These are phyloP conservation scores for Bombyx mori DNA, from an alignment of 1,140 invertebrate species.

Conservation along the genomic window ASM3026992v2 NC_085111.1:8998001-8998500, in stretches of 20 bases:
- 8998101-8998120: constrained; percentile 68
- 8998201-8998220: constrained; percentile 38
- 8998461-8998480: too few species aligned
- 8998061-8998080: constrained; percentile 19
- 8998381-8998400: too few species aligned
- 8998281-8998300: neutral
- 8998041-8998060: too few species aligned
- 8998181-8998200: constrained; percentile 27
- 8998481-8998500: too few species aligned
- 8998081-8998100: constrained; percentile 32
- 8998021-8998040: too few species aligned
- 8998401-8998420: too few species aligned
- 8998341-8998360: too few species aligned
- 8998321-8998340: too few species aligned
- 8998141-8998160: constrained; percentile 66
- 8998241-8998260: constrained; percentile 57
- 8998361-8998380: too few species aligned
- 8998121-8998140: constrained; percentile 70
- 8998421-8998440: too few species aligned
- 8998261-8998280: constrained; percentile 21
- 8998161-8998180: constrained; percentile 48
- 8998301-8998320: neutral
- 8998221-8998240: constrained; percentile 42
- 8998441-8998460: too few species aligned
- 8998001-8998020: too few species aligned